Evolutionary conservation across 2,797 vertebrate species (phyloP), one percentile per base, ranked within the genome.

Genomic region (Gallinago stenura): DNA sequence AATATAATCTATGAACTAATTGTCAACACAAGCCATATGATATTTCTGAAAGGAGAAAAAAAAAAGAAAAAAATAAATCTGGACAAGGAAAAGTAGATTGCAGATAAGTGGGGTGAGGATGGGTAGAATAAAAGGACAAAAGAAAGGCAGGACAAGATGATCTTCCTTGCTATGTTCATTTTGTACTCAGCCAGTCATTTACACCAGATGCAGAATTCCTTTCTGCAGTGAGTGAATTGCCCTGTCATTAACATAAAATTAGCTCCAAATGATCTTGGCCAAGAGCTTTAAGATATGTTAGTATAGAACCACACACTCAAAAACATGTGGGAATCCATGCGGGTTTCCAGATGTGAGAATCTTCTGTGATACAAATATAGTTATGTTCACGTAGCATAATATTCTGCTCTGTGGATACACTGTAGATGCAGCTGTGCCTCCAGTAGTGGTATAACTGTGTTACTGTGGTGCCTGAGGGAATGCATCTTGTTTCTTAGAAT

Each of bases 171-270:
- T 62, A 2, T 53, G n/a, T 72, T 91, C 10, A 21, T 92, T 84
- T 79, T 85, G 11, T 64, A 56, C 22, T 68, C 31, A 37, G 43
- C 62, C 37, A 24, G 60, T 90, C 46, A 56, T 85, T 92, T 87
- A 56, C 61, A 83, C 51, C 79, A 83, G 90, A 81, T 81, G 89
- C 37, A 17, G 41, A 83, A 88, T 89, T 95, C 31, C 61, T 78
- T 94, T 95, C 68, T 94, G 39, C 57, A 78, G 45, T 45, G 50
- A 72, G 37, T 70, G 56, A 77, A 60, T 89, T 95, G 53, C 65
- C 53, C 37, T 89, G 48, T 91, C 78, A 68, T 96, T 95, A 96
- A 78, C 79, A 71, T 84, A 80, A 96, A 90, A 83, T 79, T 90
- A 90, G 26, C 70, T 87, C 35, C 33, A 87, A 95, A 73, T 87